Conservation (phyloP, 2,888 invertebrate species). For the Hofmannophila pseudospretella region DNA sequence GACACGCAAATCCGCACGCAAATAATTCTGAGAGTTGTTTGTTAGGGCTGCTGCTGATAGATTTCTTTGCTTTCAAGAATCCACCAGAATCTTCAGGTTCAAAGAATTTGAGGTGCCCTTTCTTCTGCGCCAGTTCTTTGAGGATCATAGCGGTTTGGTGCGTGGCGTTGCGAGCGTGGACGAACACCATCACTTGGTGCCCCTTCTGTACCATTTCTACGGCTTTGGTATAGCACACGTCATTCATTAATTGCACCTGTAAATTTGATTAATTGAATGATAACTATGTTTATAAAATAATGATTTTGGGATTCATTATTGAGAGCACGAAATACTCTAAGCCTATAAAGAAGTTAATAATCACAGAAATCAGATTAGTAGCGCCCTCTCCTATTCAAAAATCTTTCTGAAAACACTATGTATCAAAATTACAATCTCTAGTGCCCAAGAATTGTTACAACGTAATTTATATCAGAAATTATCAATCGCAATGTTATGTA, state of each 20-base stretch:
- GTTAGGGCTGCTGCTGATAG: conserved; percentile 85
- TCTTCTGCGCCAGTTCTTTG: conserved; percentile 87
- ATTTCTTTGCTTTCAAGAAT: conserved; percentile 82
- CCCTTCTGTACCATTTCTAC: conserved; percentile 90
- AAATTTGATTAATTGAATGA: not conserved
- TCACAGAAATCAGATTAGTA: no score
- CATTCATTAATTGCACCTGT: conserved; percentile 89
- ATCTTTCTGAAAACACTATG: no score
- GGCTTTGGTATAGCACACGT: conserved; percentile 95
- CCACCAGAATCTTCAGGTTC: conserved; percentile 80
- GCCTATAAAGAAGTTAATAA: no score
- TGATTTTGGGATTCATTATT: not conserved
- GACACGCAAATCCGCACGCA: conserved; percentile 92
- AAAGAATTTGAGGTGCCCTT: conserved; percentile 84
- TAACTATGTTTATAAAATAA: not conserved
- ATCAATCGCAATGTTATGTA: no score
- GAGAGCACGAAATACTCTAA: not conserved
- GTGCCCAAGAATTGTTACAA: no score
- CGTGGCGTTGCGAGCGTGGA: conserved; percentile 98
- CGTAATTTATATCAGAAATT: no score
- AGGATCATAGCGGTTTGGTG: conserved; percentile 91
- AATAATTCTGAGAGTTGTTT: conserved; percentile 91
- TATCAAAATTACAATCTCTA: no score
- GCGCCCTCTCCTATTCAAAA: no score
- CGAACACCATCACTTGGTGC: conserved; percentile 99